Conservation (phyloP, 2,113 vertebrate species). For the Rhabdornis inornatus region DNA sequence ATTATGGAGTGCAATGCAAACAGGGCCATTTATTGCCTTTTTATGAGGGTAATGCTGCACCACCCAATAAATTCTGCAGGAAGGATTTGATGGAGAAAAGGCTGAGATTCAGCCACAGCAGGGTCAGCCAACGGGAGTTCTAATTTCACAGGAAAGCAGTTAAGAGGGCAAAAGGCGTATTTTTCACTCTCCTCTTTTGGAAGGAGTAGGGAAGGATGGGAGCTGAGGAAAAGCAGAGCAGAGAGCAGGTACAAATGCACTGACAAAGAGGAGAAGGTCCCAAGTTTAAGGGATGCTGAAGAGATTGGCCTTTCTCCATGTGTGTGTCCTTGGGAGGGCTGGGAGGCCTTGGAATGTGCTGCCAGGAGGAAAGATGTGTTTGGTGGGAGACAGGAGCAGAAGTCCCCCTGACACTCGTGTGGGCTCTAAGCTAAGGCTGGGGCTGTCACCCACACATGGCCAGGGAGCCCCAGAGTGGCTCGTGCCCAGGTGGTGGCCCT, state of each 20-base stretch:
- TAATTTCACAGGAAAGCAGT: not conserved
- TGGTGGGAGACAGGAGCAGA: not conserved
- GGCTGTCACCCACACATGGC: fast-evolving
- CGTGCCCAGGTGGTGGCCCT: fast-evolving
- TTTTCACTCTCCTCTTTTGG: not conserved
- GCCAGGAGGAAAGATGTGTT: fast-evolving
- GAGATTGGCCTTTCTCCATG: not conserved
- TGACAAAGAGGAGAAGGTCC: not conserved
- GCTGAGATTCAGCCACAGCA: conserved; percentile 3
- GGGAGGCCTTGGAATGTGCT: not conserved
- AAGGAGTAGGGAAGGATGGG: not conserved
- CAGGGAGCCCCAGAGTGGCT: not conserved
- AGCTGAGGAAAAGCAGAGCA: not conserved
- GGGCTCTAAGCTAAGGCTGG: fast-evolving
- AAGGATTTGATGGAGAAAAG: conserved; percentile 18
- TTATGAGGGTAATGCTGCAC: conserved; percentile 62
- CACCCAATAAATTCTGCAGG: conserved; percentile 52
- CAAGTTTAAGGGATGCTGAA: not conserved
- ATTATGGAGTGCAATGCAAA: conserved; percentile 34
- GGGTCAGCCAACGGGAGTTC: conserved; percentile 47
- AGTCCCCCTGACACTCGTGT: fast-evolving
- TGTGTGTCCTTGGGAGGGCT: not conserved
- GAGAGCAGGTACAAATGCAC: not conserved
- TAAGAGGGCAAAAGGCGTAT: not conserved
- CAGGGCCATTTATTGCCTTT: conserved; percentile 65